A percentile compares a stretch with the other conserved stretches of the same genome.
Evolutionary conservation across 1,140 invertebrate species (phyloP).

Genomic region (Macrostomum lignano): DNA sequence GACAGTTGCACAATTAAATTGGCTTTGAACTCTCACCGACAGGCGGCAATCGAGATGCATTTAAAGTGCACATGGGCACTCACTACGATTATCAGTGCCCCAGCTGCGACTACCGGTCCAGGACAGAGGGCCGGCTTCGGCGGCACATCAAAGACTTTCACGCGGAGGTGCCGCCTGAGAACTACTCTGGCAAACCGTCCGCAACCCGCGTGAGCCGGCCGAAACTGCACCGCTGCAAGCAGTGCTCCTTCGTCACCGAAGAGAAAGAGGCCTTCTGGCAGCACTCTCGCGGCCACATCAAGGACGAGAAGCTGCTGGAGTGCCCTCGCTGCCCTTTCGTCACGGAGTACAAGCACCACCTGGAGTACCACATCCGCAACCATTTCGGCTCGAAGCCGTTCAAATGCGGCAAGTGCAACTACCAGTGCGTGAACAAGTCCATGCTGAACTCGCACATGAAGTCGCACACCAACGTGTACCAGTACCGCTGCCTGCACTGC

Average conservation of each 20-base stretch:
- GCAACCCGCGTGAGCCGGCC: constrained; percentile 10
- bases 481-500: constrained; percentile 73
- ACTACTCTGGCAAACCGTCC: constrained; percentile 44
- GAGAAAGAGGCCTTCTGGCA: constrained; percentile 71
- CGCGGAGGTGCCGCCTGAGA: constrained; percentile 37
- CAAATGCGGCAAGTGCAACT: constrained; percentile 47
- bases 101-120: constrained; percentile 34
- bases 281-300: constrained; percentile 59
- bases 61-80: constrained; percentile 30
- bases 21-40: too few relatives aligned
- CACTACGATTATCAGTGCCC: constrained; percentile 29
- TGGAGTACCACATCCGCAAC: constrained; percentile 81
- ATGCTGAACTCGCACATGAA: constrained; percentile 97
- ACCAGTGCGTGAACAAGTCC: constrained; percentile 74
- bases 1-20: too few relatives aligned
- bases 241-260: constrained; percentile 49
- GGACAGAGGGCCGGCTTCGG: constrained; percentile 33
- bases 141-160: constrained; percentile 34
- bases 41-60: constrained; percentile 19
- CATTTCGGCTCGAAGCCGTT: constrained; percentile 84
- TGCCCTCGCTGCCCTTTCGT: constrained; percentile 81
- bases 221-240: constrained; percentile 66
- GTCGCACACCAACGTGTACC: constrained; percentile 80
- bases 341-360: constrained; percentile 90
- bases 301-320: constrained; percentile 56